phyloP scores from a whole-genome alignment of 2,797 vertebrate genomes.

The Euthynnus affinis region DNA sequence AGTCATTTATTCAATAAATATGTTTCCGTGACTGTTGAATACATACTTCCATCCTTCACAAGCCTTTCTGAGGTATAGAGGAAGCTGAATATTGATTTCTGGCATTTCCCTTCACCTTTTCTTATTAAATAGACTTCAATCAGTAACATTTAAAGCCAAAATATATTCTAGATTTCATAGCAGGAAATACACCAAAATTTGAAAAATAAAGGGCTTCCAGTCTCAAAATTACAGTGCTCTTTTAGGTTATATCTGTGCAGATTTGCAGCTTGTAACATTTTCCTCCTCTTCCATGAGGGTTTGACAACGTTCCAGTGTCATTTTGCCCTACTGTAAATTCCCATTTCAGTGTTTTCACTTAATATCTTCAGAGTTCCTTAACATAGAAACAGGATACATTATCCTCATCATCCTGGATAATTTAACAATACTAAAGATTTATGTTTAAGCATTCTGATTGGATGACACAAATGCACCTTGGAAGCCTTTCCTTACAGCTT shows the following conservation, averaged over 20 bases:
- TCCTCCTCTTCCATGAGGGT: neutral
- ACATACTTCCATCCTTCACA: conserved; percentile 13
- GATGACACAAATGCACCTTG: neutral
- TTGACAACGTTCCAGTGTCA: neutral
- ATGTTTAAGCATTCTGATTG: neutral
- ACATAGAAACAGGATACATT: neutral
- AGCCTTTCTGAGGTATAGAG: conserved; percentile 25
- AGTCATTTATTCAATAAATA: conserved; percentile 40
- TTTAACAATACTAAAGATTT: neutral
- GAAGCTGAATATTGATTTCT: conserved; percentile 39
- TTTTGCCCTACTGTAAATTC: neutral
- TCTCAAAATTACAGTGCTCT: neutral
- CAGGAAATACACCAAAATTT: conserved; percentile 34
- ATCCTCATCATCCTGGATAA: neutral
- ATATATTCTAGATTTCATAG: conserved; percentile 17
- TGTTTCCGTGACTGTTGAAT: conserved; percentile 11
- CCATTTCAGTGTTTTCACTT: neutral
- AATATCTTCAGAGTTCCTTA: neutral
- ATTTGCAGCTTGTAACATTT: neutral
- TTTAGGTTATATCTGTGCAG: neutral
- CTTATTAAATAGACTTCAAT: conserved; percentile 31
- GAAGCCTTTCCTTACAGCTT: neutral
- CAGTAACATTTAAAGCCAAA: conserved; percentile 35
- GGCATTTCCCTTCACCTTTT: conserved; percentile 53
- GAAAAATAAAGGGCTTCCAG: neutral